phyloP scores from a whole-genome alignment of 2,888 invertebrate species.

The Hedya salicella region DNA sequence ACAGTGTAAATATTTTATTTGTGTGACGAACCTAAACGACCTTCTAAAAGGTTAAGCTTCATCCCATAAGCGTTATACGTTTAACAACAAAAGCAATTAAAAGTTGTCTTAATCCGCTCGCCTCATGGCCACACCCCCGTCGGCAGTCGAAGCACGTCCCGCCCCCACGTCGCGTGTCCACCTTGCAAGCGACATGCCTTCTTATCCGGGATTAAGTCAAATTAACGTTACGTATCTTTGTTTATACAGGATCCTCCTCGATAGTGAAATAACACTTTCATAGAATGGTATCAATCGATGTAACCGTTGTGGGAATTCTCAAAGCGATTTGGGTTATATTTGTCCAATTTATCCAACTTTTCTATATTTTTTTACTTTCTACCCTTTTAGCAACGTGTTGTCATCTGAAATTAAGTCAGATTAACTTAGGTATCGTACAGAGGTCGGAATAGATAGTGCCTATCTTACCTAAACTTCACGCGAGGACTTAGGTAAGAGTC shows the following conservation, averaged over 20 bases:
- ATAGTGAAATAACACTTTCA: constrained; percentile 29
- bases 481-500: too few relatives aligned
- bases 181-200: constrained; percentile 69
- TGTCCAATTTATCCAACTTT: neutral
- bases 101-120: constrained; percentile 46
- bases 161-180: constrained; percentile 67
- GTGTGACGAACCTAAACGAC: too few relatives aligned
- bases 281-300: constrained; percentile 10
- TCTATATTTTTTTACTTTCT: constrained; percentile 54
- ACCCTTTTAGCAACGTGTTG: constrained; percentile 69
- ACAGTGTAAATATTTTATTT: too few relatives aligned
- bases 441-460: too few relatives aligned
- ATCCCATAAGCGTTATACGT: neutral
- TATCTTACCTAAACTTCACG: too few relatives aligned
- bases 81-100: neutral
- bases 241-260: constrained; percentile 42
- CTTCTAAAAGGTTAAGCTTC: neutral
- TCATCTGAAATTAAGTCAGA: constrained; percentile 76
- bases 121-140: constrained; percentile 52
- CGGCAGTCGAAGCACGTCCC: constrained; percentile 66
- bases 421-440: constrained; percentile 71
- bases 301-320: neutral
- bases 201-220: constrained; percentile 76
- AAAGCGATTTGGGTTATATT: neutral
- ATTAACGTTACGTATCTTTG: constrained; percentile 77